A percentile compares a stretch with the other conserved stretches of the same genome.
Evolutionary conservation across 2,888 invertebrate species (phyloP).

Genomic region (Epistrophe grossulariae): DNA sequence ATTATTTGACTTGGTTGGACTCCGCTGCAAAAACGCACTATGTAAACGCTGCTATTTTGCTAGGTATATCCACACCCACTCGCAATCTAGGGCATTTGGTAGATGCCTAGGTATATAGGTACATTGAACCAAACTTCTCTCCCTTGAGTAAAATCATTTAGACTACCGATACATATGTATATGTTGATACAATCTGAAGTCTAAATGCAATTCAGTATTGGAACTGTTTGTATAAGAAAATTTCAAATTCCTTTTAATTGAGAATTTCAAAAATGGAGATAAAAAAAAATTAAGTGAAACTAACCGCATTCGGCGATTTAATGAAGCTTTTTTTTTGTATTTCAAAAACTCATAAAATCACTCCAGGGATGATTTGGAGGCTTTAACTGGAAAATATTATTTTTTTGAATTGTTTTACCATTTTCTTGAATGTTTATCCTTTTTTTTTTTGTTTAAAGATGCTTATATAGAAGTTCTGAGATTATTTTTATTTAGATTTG

Average conservation of each 20-base stretch:
- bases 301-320: neutral
- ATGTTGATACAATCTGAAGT: conserved; percentile 5
- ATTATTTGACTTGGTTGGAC: conserved; percentile 32
- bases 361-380: conserved; percentile 4
- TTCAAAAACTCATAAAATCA: conserved; percentile 56
- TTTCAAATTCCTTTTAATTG: conserved; percentile 48
- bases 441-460: conserved; percentile 9
- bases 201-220: conserved; percentile 16
- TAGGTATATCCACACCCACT: too few species aligned
- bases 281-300: neutral
- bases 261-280: conserved; percentile 27
- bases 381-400: neutral
- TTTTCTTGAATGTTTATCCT: conserved; percentile 42
- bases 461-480: neutral
- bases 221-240: conserved; percentile 31
- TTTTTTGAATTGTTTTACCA: conserved; percentile 36
- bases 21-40: conserved; percentile 11
- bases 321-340: conserved; percentile 28
- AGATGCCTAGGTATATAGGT: too few species aligned
- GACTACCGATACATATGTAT: neutral
- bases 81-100: too few species aligned
- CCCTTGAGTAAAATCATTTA: conserved; percentile 5
- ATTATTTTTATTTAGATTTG: neutral
- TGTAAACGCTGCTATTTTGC: conserved; percentile 1
- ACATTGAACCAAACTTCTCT: conserved; percentile 20